Evolutionary conservation across 2,113 vertebrate genomes (phyloP).

Genomic region (Crocuta crocuta): DNA sequence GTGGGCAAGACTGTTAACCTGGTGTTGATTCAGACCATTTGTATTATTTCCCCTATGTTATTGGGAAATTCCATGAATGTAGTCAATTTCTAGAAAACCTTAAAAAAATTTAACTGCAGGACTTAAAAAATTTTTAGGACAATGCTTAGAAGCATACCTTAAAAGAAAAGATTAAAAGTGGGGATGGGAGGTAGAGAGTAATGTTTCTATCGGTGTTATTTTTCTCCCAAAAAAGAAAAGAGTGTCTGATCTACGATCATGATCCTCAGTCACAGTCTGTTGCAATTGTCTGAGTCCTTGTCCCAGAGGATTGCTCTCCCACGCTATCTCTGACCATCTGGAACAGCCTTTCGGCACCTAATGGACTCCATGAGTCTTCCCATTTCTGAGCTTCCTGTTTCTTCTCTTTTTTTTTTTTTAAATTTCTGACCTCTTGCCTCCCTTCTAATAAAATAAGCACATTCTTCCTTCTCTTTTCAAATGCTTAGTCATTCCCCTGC

Average conservation of each 20-base stretch:
- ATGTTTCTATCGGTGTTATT: not conserved
- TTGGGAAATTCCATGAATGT: not conserved
- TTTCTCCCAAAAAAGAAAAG: not conserved
- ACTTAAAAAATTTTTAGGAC: not conserved
- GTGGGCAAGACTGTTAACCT: not conserved
- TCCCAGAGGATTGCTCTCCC: not conserved
- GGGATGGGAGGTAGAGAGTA: not conserved
- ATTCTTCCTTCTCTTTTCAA: constrained; percentile 66
- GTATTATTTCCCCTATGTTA: not conserved
- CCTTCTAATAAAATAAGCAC: constrained; percentile 81
- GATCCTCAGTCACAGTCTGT: not conserved
- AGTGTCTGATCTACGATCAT: constrained; percentile 60
- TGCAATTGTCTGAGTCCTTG: not conserved
- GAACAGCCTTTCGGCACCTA: constrained; percentile 24
- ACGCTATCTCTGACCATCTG: not conserved
- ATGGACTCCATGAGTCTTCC: constrained; percentile 56
- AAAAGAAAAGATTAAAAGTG: not conserved
- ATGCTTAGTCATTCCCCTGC: constrained; percentile 23
- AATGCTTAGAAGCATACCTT: not conserved
- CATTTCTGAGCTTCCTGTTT: constrained; percentile 64
- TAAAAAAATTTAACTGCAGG: not conserved
- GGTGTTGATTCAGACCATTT: not conserved
- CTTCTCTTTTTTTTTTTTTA: constrained; percentile 29
- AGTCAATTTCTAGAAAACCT: not conserved
- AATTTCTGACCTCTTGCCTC: constrained; percentile 76